Percentiles rank a stretch among this genome's conserved stretches.
Conservation (phyloP, 2,113 vertebrate species). For the Tachuris rubrigastra region DNA sequence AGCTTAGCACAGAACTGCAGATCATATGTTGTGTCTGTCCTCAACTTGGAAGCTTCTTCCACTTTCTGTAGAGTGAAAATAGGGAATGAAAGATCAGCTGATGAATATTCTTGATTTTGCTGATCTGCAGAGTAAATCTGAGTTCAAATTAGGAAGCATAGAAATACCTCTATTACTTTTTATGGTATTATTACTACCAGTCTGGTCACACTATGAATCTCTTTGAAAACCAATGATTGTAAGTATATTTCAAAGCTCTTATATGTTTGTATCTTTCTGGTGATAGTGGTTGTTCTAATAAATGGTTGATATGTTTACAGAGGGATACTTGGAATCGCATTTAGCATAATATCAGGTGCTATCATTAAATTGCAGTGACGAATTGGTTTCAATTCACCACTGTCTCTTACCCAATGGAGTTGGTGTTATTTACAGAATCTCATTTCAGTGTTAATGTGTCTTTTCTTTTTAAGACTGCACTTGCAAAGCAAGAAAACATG, state of each 20-base stretch:
- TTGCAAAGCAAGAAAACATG: constrained; percentile 69
- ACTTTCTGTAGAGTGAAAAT: not conserved
- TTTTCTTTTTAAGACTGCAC: constrained; percentile 35
- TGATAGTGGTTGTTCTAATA: not conserved
- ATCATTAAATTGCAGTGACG: not conserved
- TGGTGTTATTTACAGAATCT: not conserved
- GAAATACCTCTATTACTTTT: not conserved
- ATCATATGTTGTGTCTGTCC: not conserved
- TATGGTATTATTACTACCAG: not conserved
- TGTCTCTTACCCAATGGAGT: not conserved
- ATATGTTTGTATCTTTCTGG: rapidly evolving
- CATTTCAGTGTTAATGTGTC: not conserved
- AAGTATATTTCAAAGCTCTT: not conserved
- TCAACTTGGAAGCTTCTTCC: not conserved
- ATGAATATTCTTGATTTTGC: not conserved
- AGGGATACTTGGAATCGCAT: not conserved
- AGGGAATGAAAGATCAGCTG: not conserved
- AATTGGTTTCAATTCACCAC: not conserved
- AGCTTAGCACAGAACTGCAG: not conserved
- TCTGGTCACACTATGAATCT: not conserved
- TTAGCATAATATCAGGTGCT: not conserved
- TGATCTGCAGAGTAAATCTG: not conserved
- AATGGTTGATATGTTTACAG: not conserved
- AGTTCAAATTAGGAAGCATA: not conserved
- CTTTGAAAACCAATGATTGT: not conserved